phyloP scores from a whole-genome alignment of 2,113 vertebrate genomes.

The Xenopus laevis region DNA sequence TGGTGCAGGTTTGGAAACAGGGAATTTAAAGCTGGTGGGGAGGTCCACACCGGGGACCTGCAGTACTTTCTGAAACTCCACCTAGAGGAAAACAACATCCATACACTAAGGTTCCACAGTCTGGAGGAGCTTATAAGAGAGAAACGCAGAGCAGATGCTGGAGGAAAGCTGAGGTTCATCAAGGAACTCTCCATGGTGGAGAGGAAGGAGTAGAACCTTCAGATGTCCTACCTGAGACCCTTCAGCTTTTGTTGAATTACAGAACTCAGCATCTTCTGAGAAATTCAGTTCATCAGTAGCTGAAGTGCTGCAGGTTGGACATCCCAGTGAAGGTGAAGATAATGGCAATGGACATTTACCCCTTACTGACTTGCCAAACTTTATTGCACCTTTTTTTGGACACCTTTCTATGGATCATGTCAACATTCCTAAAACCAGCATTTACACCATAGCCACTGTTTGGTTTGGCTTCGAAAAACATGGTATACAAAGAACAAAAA shows the following conservation, averaged over 20 bases:
- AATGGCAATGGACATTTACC: background rate
- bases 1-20: constrained; percentile 98
- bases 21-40: constrained; percentile 95
- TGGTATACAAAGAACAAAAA: constrained; percentile 46
- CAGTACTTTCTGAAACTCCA: constrained; percentile 94
- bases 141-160: constrained; percentile 89
- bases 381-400: constrained; percentile 51
- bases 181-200: constrained; percentile 85
- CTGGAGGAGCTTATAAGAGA: constrained; percentile 96
- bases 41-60: constrained; percentile 76
- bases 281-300: constrained; percentile 2
- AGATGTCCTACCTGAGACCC: no score
- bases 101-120: constrained; percentile 90
- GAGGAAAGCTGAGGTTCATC: constrained; percentile 80
- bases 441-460: constrained; percentile 58
- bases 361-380: background rate
- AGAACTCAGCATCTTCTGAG: background rate
- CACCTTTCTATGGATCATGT: constrained; percentile 51
- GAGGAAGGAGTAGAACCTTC: constrained; percentile 68
- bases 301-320: constrained; percentile 52
- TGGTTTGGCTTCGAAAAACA: constrained; percentile 58
- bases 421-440: constrained; percentile 67
- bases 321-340: constrained; percentile 51
- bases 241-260: no score
- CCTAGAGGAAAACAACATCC: constrained; percentile 82